Evolutionary conservation across 2,888 invertebrate genomes (phyloP).

Genomic region (Sinopyrophorus schimmeli): DNA sequence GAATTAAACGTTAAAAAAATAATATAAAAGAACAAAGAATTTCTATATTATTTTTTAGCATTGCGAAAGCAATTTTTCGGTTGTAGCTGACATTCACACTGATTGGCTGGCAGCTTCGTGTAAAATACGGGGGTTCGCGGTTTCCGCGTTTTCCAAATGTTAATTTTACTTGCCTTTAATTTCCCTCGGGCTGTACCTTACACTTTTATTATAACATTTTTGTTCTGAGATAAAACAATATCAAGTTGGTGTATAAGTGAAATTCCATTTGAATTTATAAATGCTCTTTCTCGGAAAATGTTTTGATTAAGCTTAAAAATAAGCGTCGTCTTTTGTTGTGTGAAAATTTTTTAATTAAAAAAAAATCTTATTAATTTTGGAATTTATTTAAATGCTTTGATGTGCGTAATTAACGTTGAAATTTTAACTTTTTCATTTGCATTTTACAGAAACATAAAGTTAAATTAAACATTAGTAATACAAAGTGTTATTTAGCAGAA

Average conservation of each 20-base stretch:
- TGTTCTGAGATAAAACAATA: conserved; percentile 30
- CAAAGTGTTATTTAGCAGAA: too few relatives aligned
- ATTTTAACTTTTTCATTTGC: too few relatives aligned
- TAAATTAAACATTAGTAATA: too few relatives aligned
- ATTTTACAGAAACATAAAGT: too few relatives aligned
- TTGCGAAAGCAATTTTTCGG: conserved; percentile 14
- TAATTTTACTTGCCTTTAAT: conserved; percentile 51
- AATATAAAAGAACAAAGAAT: too few relatives aligned
- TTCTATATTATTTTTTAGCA: conserved; percentile 11
- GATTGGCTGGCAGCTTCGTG: conserved; percentile 24
- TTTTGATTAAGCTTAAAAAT: too few relatives aligned
- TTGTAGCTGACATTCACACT: conserved; percentile 23
- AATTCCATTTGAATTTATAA: conserved; percentile 26
- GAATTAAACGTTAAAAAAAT: too few relatives aligned
- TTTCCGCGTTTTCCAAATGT: conserved; percentile 47
- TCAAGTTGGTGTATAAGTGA: conserved; percentile 28
- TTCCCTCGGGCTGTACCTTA: conserved; percentile 49
- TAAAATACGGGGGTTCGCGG: conserved; percentile 23
- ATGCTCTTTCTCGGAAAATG: conserved; percentile 14
- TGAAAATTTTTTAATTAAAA: too few relatives aligned
- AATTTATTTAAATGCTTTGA: too few relatives aligned
- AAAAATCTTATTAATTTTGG: too few relatives aligned
- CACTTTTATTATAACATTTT: conserved; percentile 38
- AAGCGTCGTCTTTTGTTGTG: too few relatives aligned
- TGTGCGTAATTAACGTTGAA: too few relatives aligned